Evolutionary conservation across 1,140 invertebrate genomes (phyloP), one percentile per base, ranked within the genome.

Genomic region (Diprion similis): DNA sequence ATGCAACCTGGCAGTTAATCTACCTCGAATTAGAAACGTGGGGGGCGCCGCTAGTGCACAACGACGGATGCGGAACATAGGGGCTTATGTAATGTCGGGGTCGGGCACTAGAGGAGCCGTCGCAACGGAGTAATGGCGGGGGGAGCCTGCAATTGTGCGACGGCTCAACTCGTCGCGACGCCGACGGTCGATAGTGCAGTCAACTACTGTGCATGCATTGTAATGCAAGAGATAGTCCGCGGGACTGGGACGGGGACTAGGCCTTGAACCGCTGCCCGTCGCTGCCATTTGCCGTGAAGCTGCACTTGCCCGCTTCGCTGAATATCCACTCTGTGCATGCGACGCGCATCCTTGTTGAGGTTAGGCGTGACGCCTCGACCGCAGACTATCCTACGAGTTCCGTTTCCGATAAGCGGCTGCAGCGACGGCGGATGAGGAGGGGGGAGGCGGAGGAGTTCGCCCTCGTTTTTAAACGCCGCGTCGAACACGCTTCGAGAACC

Each of bases 291-390:
- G 83, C 80, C 80, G 82, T 86, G 86, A 87, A 88, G 90, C 89
- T 90, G 90, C 87, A 87, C 84, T 89, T 89, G 89, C 89, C 90
- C 89, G 87, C 88, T 89, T 84, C 86, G 88, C 88, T 87, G 87
- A 83, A 89, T 85, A 90, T 88, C 88, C 88, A 89, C 86, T 64
- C 17, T 64, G 59, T 64, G 17, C 17, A 64, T 64, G 13, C 13
- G 8, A 6, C 24, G 24, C 24, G 24, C 24, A 37, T 37, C 24
- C 24, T 37, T 37, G 24, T 37, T 6, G 24, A 37, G 24, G 24
- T 37, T 37, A 1, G 1, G 24, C 24, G 24, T 37, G 24, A 37
- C 24, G 24, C 24, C 24, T 37, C 24, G 24, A 6, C 24, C 24
- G 24, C 24, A 37, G 24, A 37, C 24, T 37, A 37, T 37, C 24